phyloP scores from a whole-genome alignment of 2,888 invertebrate genomes.

The Mythimna ferrago region DNA sequence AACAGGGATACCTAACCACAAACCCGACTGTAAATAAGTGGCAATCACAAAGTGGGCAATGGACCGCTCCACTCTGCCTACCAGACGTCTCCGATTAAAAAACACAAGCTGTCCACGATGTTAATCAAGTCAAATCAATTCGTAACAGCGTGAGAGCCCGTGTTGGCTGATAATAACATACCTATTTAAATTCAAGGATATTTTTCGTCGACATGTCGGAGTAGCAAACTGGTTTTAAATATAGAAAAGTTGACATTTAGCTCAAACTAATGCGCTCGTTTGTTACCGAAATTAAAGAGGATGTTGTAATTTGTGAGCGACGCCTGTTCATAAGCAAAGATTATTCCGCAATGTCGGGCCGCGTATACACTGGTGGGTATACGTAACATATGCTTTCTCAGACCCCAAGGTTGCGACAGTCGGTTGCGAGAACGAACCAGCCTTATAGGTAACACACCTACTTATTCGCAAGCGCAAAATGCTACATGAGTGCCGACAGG shows the following conservation, averaged over 20 bases:
- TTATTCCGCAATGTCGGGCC: constrained; percentile 70
- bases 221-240: constrained; percentile 51
- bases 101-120: constrained; percentile 45
- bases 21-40: constrained; percentile 48
- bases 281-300: constrained; percentile 64
- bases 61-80: constrained; percentile 34
- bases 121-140: constrained; percentile 58
- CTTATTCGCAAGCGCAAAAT: constrained; percentile 63
- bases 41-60: constrained; percentile 39
- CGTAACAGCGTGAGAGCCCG: constrained; percentile 47
- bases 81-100: constrained; percentile 45
- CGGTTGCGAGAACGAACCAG: constrained; percentile 76
- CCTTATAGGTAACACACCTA: constrained; percentile 77
- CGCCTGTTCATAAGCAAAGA: constrained; percentile 72
- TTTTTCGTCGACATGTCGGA: constrained; percentile 58
- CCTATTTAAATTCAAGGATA: constrained; percentile 66
- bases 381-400: constrained; percentile 79
- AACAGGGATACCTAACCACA: constrained; percentile 14
- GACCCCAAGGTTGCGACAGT: constrained; percentile 76
- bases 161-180: constrained; percentile 48
- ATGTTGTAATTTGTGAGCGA: constrained; percentile 72
- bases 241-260: constrained; percentile 49
- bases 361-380: constrained; percentile 63
- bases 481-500: constrained; percentile 48
- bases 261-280: constrained; percentile 48